phyloP scores from a whole-genome alignment of 2,113 vertebrate species.

The Nestor notabilis region DNA sequence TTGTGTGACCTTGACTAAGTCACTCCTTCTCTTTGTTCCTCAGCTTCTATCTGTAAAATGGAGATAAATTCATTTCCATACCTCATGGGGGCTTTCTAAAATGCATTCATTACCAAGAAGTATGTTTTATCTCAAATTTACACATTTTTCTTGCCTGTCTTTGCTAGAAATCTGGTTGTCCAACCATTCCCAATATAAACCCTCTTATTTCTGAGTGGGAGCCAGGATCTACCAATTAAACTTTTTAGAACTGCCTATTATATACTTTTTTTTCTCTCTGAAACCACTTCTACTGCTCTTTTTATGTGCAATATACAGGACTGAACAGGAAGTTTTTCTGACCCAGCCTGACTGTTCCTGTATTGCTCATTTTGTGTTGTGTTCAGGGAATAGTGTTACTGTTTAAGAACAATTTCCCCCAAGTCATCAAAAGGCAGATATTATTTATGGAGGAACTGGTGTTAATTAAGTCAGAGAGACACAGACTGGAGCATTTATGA shows the following conservation, averaged over 20 bases:
- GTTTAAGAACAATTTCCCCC: neutral
- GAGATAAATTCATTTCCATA: slow-evolving; percentile 64
- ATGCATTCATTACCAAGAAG: slow-evolving; percentile 49
- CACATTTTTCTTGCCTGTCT: slow-evolving; percentile 27
- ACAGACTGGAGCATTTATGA: slow-evolving; percentile 24
- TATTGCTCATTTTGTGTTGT: neutral
- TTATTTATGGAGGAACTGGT: neutral
- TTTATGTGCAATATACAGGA: neutral
- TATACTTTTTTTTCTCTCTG: neutral
- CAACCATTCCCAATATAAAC: neutral
- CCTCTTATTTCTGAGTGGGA: neutral
- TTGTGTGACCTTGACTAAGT: slow-evolving; percentile 36
- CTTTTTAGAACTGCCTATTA: neutral
- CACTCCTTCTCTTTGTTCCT: slow-evolving; percentile 42
- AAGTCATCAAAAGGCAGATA: neutral
- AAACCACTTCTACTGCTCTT: neutral
- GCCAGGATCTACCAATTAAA: neutral
- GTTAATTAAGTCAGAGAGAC: slow-evolving; percentile 43
- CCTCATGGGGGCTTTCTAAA: slow-evolving; percentile 34
- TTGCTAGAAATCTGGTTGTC: slow-evolving; percentile 47
- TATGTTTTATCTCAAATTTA: slow-evolving; percentile 42
- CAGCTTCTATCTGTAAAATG: slow-evolving; percentile 54
- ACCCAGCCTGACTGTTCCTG: neutral
- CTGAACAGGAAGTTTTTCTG: neutral
- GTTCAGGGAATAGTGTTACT: neutral